Conservation (phyloP, 2,797 vertebrate species). For the Rhodeus uyekii region DNA sequence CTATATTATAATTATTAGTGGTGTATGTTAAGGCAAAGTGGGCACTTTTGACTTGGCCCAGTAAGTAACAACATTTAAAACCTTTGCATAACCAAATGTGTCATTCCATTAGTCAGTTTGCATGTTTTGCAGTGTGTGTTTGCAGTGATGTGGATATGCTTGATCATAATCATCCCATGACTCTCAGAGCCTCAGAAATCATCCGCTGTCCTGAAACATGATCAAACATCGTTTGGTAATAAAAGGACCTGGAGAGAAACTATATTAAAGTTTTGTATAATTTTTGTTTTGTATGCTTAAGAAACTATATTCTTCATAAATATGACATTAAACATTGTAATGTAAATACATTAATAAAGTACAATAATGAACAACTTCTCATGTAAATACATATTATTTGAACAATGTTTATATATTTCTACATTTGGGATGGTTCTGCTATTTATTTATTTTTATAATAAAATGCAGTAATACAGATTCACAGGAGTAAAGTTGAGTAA, state of each 20-base stretch:
- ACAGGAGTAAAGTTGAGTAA: no score
- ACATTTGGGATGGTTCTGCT: no score
- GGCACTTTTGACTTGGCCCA: background rate
- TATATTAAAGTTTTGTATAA: background rate
- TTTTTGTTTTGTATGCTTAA: background rate
- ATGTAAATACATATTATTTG: background rate
- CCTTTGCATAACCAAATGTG: background rate
- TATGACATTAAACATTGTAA: no score
- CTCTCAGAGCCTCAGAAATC: background rate
- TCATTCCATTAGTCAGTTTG: background rate
- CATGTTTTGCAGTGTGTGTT: background rate
- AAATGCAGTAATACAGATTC: no score
- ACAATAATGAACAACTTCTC: no score
- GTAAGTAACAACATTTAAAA: background rate
- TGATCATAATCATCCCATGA: constrained; percentile 6
- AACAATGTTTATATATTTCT: background rate
- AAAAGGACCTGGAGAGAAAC: background rate
- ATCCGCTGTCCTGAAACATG: background rate
- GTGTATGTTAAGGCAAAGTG: background rate
- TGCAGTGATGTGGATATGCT: background rate
- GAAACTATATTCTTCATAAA: background rate
- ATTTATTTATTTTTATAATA: no score
- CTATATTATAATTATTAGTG: background rate
- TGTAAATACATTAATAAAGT: no score
- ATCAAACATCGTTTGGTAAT: background rate